Base-by-base conservation (phyloP, 2,113 vertebrate species). In the Sinocyclocheilus rhinocerous region DNA sequence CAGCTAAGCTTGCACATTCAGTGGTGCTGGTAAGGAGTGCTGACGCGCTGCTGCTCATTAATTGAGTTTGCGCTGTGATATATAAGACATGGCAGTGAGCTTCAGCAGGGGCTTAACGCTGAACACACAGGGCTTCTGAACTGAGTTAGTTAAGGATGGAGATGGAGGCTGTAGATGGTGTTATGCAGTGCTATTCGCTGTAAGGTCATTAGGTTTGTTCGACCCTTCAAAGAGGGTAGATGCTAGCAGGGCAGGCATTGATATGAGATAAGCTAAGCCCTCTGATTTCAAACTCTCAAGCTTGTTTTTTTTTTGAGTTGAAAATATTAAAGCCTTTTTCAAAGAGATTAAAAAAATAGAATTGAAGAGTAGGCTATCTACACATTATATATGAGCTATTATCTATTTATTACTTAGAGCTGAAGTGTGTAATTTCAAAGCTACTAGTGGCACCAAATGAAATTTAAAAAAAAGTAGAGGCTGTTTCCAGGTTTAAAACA, bases 51-150 rank as follows among this genome's bases (percentile, higher is more conserved):
- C n/a, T 82, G 61, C 42, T 83, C 80, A 82, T 86, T 76, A 86
- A 86, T 83, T 48, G 80, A 86, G 85, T 69, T 86, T 76, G 55
- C 29, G 29, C 70, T 29, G 80, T 69, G 57, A 86, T 63, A 63
- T 83, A 76, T 39, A 67, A 61, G 70, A 50, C 39, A 50, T 65
- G 57, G 69, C 77, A 26, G 55, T 10, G 63, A 26, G 22, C 22
- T 67, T 61, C 69, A 11, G 50, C 82, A 42, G 52, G 50, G 50
- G 57, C 79, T 82, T 82, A 73, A 73, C 15, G 29, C 70, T 33
- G 20, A 70, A 79, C 45, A 82, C 76, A 75, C 13, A 20, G 52
- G 78, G 78, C 39, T 50, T 85, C 63, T 79, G 26, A 79, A 55
- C n/a, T 36, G 29, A 70, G 63, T 24, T 50, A 48, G 36, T 33